phyloP scores from a whole-genome alignment of 2,888 invertebrate genomes.

The Cheiracanthium punctorium region DNA sequence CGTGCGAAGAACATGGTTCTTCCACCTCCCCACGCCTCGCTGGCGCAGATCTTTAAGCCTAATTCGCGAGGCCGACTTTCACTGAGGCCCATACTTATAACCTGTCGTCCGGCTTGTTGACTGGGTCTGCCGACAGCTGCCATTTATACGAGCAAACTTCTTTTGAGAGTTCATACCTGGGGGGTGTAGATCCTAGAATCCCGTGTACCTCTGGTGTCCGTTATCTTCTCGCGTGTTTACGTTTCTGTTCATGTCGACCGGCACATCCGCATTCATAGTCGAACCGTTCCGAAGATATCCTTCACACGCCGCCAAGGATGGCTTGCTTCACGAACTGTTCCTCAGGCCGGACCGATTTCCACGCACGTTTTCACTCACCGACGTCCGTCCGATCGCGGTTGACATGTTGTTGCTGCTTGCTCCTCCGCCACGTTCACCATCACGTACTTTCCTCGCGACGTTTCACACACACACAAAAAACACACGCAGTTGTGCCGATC shows the following conservation, averaged over 20 bases:
- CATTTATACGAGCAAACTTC: slow-evolving; percentile 28
- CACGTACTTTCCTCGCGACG: too few relatives aligned
- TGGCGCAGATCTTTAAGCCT: slow-evolving; percentile 20
- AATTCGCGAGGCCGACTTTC: slow-evolving; percentile 9
- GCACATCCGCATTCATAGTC: neutral
- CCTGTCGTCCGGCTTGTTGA: slow-evolving; percentile 13
- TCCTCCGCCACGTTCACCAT: neutral
- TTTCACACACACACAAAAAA: too few relatives aligned
- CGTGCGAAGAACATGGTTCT: slow-evolving; percentile 67
- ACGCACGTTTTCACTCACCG: neutral
- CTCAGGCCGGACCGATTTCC: neutral
- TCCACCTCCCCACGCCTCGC: slow-evolving; percentile 49
- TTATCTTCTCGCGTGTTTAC: neutral
- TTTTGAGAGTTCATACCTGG: slow-evolving; percentile 17
- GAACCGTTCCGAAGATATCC: neutral
- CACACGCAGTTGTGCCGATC: neutral
- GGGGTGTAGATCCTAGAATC: neutral
- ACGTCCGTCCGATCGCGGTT: neutral
- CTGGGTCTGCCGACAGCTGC: slow-evolving; percentile 20
- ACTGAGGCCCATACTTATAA: slow-evolving; percentile 28
- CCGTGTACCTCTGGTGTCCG: neutral
- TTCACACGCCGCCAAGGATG: neutral
- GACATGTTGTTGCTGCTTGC: neutral
- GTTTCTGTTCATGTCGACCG: neutral
- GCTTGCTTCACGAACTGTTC: neutral